Conservation (phyloP, 2,797 vertebrate genomes). For the Mionectes olivaceus region DNA sequence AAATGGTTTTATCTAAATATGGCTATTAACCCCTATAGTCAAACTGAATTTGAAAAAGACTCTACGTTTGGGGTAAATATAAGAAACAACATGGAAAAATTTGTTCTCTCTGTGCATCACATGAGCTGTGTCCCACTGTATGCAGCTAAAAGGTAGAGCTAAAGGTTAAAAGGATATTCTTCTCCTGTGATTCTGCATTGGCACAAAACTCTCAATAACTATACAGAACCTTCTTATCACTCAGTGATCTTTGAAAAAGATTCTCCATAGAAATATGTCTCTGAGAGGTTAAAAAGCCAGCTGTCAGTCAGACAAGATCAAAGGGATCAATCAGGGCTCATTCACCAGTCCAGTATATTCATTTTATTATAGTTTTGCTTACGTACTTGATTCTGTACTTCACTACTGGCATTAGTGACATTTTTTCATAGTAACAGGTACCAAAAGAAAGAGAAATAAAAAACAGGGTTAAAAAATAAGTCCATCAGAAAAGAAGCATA, state of each 20-base stretch:
- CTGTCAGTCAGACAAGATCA: background rate
- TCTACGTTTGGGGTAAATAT: background rate
- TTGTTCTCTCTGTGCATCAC: background rate
- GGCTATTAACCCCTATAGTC: conserved; percentile 7
- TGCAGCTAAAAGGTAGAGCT: background rate
- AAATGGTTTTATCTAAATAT: conserved; percentile 57
- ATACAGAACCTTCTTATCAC: background rate
- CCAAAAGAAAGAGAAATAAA: background rate
- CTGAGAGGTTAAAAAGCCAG: background rate
- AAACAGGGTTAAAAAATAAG: background rate
- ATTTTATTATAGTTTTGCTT: background rate
- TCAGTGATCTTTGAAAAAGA: background rate
- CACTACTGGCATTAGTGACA: background rate
- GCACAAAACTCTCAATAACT: background rate
- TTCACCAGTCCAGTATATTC: background rate
- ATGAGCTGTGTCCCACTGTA: background rate
- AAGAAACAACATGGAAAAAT: background rate
- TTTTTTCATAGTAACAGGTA: background rate
- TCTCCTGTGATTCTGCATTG: background rate
- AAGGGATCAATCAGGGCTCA: background rate
- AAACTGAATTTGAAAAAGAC: background rate
- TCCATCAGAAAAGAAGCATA: background rate
- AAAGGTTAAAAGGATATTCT: background rate
- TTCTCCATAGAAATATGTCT: background rate
- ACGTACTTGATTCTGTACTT: background rate